Percentiles rank a stretch among this genome's conserved stretches.
These are phyloP conservation scores for Condylura cristata DNA, from an alignment of 2,113 vertebrate species.

Conservation along the genomic window DNA sequence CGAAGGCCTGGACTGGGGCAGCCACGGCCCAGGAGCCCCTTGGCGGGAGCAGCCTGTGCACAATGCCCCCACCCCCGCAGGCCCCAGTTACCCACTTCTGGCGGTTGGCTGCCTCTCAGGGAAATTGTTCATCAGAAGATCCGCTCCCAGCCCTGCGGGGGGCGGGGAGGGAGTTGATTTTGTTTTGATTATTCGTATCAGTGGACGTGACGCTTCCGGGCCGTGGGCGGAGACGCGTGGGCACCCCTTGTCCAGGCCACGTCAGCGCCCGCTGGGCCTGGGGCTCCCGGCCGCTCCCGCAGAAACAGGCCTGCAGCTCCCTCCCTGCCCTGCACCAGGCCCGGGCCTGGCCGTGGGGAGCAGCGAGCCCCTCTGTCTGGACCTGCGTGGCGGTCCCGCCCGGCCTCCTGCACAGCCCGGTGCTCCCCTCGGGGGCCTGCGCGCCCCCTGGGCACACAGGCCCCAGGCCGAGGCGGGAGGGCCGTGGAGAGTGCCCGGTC, in stretches of 20 bases:
- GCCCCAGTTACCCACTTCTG: background rate
- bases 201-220: accelerated
- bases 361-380: too few species aligned
- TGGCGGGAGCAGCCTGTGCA: background rate
- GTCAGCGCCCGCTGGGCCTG: background rate
- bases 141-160: constrained; percentile 11
- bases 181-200: constrained; percentile 29
- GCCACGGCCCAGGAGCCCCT: background rate
- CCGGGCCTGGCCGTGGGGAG: too few species aligned
- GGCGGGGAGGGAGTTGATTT: background rate
- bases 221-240: background rate
- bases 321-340: too few species aligned
- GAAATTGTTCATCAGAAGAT: constrained; percentile 21
- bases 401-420: too few species aligned
- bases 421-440: too few species aligned
- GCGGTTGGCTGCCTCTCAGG: background rate
- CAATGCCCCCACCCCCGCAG: background rate
- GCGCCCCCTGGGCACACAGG: background rate
- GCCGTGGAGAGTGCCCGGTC: background rate
- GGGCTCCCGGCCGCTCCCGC: too few species aligned
- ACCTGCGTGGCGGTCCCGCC: too few species aligned
- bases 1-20: accelerated
- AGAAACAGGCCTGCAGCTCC: too few species aligned
- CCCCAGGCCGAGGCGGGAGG: accelerated
- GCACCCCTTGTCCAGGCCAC: background rate